Conservation (phyloP, 2,113 vertebrate genomes). For the Xyliphius kryptos region DNA sequence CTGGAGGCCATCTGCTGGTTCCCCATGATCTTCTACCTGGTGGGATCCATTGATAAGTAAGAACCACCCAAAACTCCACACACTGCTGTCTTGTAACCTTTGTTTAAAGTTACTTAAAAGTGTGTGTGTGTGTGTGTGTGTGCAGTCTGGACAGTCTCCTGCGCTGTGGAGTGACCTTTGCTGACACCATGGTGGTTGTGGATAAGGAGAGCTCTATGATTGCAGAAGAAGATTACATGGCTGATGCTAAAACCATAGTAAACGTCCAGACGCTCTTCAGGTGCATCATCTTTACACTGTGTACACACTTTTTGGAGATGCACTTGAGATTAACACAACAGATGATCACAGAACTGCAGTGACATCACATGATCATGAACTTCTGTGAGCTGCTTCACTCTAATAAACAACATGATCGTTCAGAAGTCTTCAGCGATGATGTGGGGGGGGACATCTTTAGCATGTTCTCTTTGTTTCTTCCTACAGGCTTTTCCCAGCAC, state of each 20-base stretch:
- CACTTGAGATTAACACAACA: too few relatives aligned
- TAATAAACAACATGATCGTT: background rate
- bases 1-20: conserved; percentile 78
- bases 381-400: too few relatives aligned
- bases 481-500: conserved; percentile 70
- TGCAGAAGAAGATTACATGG: conserved; percentile 78
- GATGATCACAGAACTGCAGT: too few relatives aligned
- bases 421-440: background rate
- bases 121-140: conserved; percentile 3
- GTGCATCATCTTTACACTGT: conserved; percentile 39
- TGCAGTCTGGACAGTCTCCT: conserved; percentile 71
- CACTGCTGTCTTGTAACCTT: background rate
- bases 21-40: conserved; percentile 77
- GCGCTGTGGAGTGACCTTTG: conserved; percentile 72
- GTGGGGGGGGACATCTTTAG: background rate
- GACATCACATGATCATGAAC: too few relatives aligned
- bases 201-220: conserved; percentile 80
- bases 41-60: conserved; percentile 79
- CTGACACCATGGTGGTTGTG: conserved; percentile 76
- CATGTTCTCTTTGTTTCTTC: conserved; percentile 3
- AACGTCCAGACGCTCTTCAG: conserved; percentile 76
- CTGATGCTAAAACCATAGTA: conserved; percentile 75
- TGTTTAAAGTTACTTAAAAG: background rate
- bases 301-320: too few relatives aligned
- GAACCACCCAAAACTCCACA: conserved; percentile 27